A percentile compares a stretch with the other conserved stretches of the same genome.
Conservation (phyloP, 2,797 vertebrate genomes). For the Eospalax fontanierii region DNA sequence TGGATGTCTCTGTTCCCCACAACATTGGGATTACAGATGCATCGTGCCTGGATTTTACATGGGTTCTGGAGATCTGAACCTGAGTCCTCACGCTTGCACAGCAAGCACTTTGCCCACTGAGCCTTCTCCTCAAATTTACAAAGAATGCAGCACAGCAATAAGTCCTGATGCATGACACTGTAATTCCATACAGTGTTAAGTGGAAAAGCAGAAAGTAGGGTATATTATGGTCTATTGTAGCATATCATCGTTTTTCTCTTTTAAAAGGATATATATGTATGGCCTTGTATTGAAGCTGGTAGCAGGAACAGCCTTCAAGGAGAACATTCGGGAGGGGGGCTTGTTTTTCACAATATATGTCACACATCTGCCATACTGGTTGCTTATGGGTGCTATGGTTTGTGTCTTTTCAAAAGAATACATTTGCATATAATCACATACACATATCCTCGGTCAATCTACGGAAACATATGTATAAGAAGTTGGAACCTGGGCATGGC, state of each 20-base stretch:
- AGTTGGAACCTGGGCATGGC: neutral
- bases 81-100: neutral
- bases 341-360: neutral
- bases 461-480: neutral
- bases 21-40: neutral
- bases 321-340: too few species aligned
- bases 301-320: neutral
- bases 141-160: neutral
- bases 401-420: slow-evolving; percentile 31
- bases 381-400: neutral
- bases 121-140: neutral
- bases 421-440: slow-evolving; percentile 9
- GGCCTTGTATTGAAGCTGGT: neutral
- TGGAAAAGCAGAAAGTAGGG: neutral
- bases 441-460: neutral
- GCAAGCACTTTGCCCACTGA: neutral
- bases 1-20: neutral
- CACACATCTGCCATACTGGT: neutral
- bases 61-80: neutral
- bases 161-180: neutral
- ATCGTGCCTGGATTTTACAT: neutral
- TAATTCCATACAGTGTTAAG: neutral
- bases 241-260: neutral
- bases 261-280: slow-evolving; percentile 4
- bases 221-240: neutral